A percentile compares a stretch with the other conserved stretches of the same genome.
Evolutionary conservation across 2,888 invertebrate genomes (phyloP).

Genomic region (Apotomis turbidana): DNA sequence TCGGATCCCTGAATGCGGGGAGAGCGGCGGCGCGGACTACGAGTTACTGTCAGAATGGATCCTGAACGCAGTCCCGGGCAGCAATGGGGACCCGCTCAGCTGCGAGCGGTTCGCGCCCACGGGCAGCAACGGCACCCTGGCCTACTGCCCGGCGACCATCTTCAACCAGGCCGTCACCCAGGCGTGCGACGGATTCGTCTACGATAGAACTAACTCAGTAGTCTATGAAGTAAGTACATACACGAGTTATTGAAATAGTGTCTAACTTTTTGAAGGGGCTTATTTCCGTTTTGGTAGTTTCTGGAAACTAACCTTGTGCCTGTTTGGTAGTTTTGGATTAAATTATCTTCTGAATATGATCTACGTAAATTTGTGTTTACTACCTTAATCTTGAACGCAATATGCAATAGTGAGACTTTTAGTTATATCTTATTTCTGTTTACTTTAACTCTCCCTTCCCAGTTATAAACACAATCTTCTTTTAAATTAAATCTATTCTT

Average conservation of each 20-base stretch:
- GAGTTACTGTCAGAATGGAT: slow-evolving; percentile 73
- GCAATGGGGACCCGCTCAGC: slow-evolving; percentile 59
- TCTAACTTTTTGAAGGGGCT: no score
- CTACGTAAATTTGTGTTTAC: no score
- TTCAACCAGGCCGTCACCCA: slow-evolving; percentile 52
- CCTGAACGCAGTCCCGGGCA: slow-evolving; percentile 67
- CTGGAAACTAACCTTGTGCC: no score
- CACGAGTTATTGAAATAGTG: no score
- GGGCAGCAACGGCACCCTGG: slow-evolving; percentile 56
- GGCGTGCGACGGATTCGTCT: slow-evolving; percentile 63
- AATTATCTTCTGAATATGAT: no score
- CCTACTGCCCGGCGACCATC: slow-evolving; percentile 59
- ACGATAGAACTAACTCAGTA: slow-evolving; percentile 66
- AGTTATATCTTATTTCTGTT: no score
- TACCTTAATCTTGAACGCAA: no score
- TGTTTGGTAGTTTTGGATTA: no score
- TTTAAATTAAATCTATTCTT: neutral
- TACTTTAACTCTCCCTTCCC: no score
- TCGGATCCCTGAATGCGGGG: slow-evolving; percentile 79
- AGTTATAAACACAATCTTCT: no score
- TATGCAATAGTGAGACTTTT: no score
- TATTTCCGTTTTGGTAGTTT: no score
- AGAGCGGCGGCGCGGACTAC: slow-evolving; percentile 58
- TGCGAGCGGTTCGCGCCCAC: slow-evolving; percentile 71
- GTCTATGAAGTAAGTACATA: slow-evolving; percentile 67